A percentile compares a stretch with the other conserved stretches of the same genome.
phyloP scores from a whole-genome alignment of 2,113 vertebrate genomes.

The Phyllostomus hastatus region DNA sequence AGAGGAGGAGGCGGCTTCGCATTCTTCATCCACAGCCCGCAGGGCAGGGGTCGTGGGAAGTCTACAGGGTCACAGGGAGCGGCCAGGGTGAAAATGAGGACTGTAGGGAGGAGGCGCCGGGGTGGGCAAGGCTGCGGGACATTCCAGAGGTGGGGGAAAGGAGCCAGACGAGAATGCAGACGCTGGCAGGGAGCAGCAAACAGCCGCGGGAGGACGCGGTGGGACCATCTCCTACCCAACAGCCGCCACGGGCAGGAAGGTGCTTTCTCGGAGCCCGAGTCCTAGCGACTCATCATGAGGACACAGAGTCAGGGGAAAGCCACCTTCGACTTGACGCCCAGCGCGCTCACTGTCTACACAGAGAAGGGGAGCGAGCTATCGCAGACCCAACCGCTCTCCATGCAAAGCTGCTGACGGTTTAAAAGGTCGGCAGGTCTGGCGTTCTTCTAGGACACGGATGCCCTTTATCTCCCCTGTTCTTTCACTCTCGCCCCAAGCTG shows the following conservation, averaged over 20 bases:
- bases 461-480: neutral
- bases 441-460: neutral
- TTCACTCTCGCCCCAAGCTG: neutral
- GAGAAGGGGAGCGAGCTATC: neutral
- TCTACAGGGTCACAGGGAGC: neutral
- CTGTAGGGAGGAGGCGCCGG: neutral
- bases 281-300: neutral
- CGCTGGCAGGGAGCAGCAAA: too few relatives aligned
- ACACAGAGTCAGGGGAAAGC: neutral
- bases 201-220: rapidly evolving
- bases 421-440: neutral
- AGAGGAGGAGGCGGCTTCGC: rapidly evolving
- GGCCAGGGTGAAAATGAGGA: too few relatives aligned
- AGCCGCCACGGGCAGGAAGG: neutral
- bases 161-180: neutral
- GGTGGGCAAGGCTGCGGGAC: neutral
- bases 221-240: neutral
- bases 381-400: neutral
- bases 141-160: neutral
- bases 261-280: neutral
- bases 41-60: rapidly evolving
- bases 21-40: rapidly evolving
- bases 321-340: neutral
- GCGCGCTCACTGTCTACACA: neutral
- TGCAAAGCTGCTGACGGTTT: neutral